A percentile compares a stretch with the other conserved stretches of the same genome.
Evolutionary conservation across 2,113 vertebrate genomes (phyloP).

Genomic region (Corvus moneduloides): DNA sequence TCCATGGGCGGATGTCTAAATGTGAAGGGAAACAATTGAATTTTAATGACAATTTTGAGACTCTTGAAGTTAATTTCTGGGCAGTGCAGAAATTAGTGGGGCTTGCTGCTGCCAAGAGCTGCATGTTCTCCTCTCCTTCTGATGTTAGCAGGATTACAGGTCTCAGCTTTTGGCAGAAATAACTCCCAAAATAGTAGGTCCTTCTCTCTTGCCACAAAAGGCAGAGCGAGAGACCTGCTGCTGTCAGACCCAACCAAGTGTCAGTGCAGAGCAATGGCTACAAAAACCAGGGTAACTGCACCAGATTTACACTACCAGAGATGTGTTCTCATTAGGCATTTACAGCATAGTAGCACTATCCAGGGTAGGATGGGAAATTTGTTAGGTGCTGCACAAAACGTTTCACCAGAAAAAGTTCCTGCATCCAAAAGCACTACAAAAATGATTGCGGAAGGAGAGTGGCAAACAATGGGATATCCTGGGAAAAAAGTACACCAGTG

Average conservation of each 20-base stretch:
- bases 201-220: neutral
- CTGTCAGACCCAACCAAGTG: neutral
- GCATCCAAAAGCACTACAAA: neutral
- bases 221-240: neutral
- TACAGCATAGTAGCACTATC: neutral
- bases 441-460: neutral
- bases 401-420: neutral
- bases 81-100: neutral
- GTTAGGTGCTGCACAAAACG: neutral
- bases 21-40: conserved; percentile 29
- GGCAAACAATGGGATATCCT: conserved; percentile 23
- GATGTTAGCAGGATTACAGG: neutral
- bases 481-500: neutral
- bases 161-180: neutral
- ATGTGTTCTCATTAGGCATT: neutral
- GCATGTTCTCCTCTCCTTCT: neutral
- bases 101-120: neutral
- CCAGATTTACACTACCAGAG: neutral
- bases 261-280: neutral
- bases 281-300: neutral
- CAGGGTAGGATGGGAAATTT: neutral
- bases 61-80: conserved; percentile 5
- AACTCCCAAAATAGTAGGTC: neutral
- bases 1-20: neutral
- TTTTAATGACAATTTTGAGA: conserved; percentile 46